A percentile compares a stretch with the other conserved stretches of the same genome.
Evolutionary conservation across 1,140 invertebrate genomes (phyloP).

Genomic region (Bombus consobrinus): DNA sequence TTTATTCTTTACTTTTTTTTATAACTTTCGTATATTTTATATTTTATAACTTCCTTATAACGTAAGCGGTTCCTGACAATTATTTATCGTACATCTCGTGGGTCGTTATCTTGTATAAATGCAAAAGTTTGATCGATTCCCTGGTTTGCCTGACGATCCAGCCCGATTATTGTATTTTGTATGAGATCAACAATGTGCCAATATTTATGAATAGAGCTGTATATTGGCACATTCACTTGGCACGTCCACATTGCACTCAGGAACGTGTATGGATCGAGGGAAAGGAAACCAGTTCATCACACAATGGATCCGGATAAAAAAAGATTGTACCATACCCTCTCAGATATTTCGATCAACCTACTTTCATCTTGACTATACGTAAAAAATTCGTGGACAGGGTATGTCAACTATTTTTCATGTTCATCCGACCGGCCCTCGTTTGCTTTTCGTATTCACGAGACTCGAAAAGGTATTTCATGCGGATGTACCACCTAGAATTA

Average conservation of each 20-base stretch:
- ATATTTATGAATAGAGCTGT: not conserved
- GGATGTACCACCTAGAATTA: constrained; percentile 43
- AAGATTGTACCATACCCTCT: not conserved
- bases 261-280: too few species aligned
- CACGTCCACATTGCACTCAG: too few species aligned
- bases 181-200: not conserved
- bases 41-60: too few species aligned
- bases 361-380: not conserved
- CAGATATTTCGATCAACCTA: not conserved
- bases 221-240: not conserved
- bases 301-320: not conserved
- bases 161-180: too few species aligned
- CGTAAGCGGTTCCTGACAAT: too few species aligned
- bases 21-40: too few species aligned
- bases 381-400: not conserved
- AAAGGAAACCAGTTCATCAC: not conserved
- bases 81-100: too few species aligned
- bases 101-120: too few species aligned
- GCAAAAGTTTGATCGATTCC: too few species aligned
- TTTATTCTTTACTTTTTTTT: too few species aligned
- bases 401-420: constrained; percentile 19
- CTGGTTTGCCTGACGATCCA: too few species aligned
- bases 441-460: not conserved
- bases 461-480: constrained; percentile 35
- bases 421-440: not conserved